Conservation (phyloP, 2,888 invertebrate genomes). For the Hemaris fuciformis region DNA sequence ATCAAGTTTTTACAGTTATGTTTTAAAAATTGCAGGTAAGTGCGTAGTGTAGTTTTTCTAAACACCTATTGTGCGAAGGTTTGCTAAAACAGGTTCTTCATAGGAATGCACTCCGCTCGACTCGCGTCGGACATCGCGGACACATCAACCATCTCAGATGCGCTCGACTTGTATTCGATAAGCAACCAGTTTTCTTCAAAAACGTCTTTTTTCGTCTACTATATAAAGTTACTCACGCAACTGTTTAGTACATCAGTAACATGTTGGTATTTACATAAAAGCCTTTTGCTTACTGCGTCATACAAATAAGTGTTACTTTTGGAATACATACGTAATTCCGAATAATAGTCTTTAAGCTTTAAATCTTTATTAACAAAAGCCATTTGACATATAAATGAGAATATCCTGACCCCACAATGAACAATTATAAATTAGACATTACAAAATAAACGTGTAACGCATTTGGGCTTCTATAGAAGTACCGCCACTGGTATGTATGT, state of each 20-base stretch:
- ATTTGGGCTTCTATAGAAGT: too few species aligned
- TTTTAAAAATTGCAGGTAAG: too few species aligned
- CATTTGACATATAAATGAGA: too few species aligned
- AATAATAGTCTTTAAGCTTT: too few species aligned
- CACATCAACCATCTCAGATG: conserved; percentile 34
- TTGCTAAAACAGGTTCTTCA: conserved; percentile 58
- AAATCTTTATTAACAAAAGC: too few species aligned
- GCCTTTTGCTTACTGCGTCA: not conserved
- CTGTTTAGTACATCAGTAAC: not conserved
- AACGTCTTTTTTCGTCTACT: conserved; percentile 17
- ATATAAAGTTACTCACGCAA: not conserved
- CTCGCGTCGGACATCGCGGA: conserved; percentile 38
- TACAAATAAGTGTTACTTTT: too few species aligned
- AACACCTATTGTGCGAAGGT: conserved; percentile 10
- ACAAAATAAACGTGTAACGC: too few species aligned
- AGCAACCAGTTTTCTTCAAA: conserved; percentile 36
- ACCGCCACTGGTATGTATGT: not conserved
- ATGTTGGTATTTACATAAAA: not conserved
- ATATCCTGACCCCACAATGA: too few species aligned
- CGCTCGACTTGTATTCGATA: conserved; percentile 27
- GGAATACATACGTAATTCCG: too few species aligned
- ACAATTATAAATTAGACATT: too few species aligned
- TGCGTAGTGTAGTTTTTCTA: conserved; percentile 5
- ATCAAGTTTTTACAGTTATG: not conserved
- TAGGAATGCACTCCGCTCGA: conserved; percentile 56